Evolutionary conservation across 2,797 vertebrate genomes (phyloP).

Genomic region (Salarias fasciatus): DNA sequence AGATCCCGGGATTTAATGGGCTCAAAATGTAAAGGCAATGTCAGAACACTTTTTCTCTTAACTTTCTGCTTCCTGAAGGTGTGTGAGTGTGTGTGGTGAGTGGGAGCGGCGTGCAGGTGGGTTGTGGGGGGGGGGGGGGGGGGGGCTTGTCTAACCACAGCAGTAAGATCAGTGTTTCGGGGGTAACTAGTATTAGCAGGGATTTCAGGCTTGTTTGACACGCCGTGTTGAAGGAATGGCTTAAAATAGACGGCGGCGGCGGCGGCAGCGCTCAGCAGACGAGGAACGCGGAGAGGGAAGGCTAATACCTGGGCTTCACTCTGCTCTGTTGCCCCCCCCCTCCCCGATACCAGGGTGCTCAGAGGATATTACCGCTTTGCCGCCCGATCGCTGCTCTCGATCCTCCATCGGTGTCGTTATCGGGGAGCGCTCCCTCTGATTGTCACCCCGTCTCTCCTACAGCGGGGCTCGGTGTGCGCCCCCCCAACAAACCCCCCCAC

Average conservation of each 20-base stretch:
- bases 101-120: conserved; percentile 3
- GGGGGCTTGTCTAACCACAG: conserved; percentile 82
- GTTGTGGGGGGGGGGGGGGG: conserved; percentile 42
- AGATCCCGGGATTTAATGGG: conserved; percentile 82
- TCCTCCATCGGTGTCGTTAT: conserved; percentile 57
- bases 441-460: conserved; percentile 32
- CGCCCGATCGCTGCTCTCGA: conserved; percentile 66
- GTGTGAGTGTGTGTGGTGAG: conserved; percentile 35
- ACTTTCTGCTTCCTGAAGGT: conserved; percentile 52
- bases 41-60: conserved; percentile 76
- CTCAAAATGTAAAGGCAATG: conserved; percentile 85
- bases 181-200: conserved; percentile 87
- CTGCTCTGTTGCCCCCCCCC: conserved; percentile 69
- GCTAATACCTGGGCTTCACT: conserved; percentile 83
- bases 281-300: conserved; percentile 54
- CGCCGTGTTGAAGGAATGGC: conserved; percentile 77
- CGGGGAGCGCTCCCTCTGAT: conserved; percentile 59
- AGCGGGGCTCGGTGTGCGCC: no score
- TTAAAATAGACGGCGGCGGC: conserved; percentile 83
- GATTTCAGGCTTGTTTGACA: conserved; percentile 88
- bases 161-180: conserved; percentile 85
- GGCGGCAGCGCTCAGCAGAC: conserved; percentile 44
- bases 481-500: no score
- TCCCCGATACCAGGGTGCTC: conserved; percentile 77
- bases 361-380: conserved; percentile 80